These are phyloP conservation scores for Enteromius paludinosus DNA, from an alignment of 2,797 vertebrate genomes.

Conservation along the genomic window DNA sequence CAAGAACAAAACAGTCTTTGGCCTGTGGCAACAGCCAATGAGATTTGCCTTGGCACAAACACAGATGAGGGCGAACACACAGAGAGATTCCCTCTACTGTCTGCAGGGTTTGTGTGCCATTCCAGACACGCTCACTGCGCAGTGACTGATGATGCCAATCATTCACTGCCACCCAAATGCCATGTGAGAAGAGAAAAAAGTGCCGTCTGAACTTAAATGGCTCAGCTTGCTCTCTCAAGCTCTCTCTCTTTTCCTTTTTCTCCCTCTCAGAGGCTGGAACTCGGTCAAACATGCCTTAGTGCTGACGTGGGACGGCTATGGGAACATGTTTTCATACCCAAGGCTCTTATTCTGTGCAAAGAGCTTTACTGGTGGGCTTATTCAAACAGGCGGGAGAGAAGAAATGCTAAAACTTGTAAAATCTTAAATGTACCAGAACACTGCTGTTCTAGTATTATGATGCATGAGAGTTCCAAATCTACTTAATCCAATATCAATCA, in stretches of 20 bases:
- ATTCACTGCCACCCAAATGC: conserved; percentile 47
- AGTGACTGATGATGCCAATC: conserved; percentile 55
- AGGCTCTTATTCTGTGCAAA: conserved; percentile 58
- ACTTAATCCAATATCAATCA: conserved; percentile 29
- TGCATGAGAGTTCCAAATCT: conserved; percentile 4
- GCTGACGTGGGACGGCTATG: conserved; percentile 74
- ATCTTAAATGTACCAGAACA: conserved; percentile 15
- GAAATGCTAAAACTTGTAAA: conserved; percentile 15
- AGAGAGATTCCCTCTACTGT: conserved; percentile 32
- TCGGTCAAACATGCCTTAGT: conserved; percentile 76
- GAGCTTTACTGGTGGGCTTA: conserved; percentile 58
- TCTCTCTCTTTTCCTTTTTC: conserved; percentile 49
- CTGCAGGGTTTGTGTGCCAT: conserved; percentile 42
- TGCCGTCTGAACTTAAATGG: conserved; percentile 66
- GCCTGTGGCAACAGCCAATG: conserved; percentile 63
- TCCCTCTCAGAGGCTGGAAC: conserved; percentile 68
- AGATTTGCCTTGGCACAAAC: conserved; percentile 34
- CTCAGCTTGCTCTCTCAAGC: conserved; percentile 56
- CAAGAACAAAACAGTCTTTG: conserved; percentile 57
- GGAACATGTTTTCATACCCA: conserved; percentile 71
- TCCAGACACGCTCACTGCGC: conserved; percentile 60
- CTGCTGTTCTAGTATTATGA: background rate
- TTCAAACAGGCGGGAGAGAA: conserved; percentile 54
- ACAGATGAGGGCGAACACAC: conserved; percentile 42
- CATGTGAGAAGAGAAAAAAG: conserved; percentile 60